phyloP scores from a whole-genome alignment of 2,797 vertebrate genomes.

The Urophycis tenuis region DNA sequence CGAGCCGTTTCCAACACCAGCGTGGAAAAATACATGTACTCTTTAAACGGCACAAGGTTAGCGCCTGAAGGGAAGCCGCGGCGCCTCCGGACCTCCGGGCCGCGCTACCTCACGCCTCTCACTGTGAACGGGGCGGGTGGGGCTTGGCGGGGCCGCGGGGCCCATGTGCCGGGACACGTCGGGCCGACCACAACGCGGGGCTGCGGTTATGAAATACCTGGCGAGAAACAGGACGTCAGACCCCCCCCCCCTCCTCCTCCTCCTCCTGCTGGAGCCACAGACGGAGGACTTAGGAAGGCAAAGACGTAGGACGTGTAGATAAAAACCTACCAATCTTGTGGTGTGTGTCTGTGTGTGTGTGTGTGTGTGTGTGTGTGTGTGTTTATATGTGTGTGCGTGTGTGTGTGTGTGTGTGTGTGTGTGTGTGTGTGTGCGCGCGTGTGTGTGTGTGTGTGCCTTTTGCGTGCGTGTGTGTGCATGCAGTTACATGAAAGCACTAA shows the following conservation, averaged over 20 bases:
- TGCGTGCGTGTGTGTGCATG: neutral
- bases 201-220: neutral
- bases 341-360: neutral
- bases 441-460: neutral
- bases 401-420: constrained; percentile 2
- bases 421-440: neutral
- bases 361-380: constrained; percentile 10
- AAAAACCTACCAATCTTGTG: too few relatives aligned
- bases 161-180: neutral
- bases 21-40: neutral
- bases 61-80: too few relatives aligned
- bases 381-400: neutral
- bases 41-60: neutral
- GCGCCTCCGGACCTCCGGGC: too few relatives aligned
- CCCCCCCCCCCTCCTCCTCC: too few relatives aligned
- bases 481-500: constrained; percentile 31
- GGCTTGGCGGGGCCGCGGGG: neutral
- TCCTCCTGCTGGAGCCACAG: neutral
- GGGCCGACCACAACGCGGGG: neutral
- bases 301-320: too few relatives aligned
- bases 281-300: too few relatives aligned
- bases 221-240: neutral
- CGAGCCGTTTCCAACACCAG: constrained; percentile 9
- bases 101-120: neutral
- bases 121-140: neutral